Base-by-base conservation (phyloP, 2,888 invertebrate species). In the Alloscopus bannaensis region DNA sequence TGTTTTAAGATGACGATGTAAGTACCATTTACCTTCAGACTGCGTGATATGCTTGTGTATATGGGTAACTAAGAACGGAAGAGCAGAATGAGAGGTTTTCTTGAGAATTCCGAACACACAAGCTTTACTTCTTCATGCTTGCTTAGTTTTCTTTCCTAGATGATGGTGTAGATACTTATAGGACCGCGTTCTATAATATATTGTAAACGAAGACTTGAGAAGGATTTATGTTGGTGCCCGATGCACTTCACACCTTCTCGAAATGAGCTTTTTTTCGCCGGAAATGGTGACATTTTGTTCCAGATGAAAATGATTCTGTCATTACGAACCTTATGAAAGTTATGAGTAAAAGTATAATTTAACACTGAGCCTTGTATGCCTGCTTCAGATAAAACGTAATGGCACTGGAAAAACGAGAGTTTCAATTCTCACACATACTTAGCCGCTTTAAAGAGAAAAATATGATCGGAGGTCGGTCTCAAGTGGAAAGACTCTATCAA, bases 251-350 rank as follows among this genome's bases (percentile, higher is more conserved):
- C 75, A 75, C 75, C 68, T 66, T 66, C 24, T 26, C 66, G 50
- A 68, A 59, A 68, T 57, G 60, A 75, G 66, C 22, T 64, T 60
- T 75, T 75, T n/a, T 75, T 71, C 73, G 18, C 26, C 24, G 75
- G 75, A 75, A 75, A 40, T 24, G 45, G 75, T 68, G 75, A 59
- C 75, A 75, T 75, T 75, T 60, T 75, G 66, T 60, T 59, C 36
- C 65, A 16, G 59, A 31, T 36, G 60, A 73, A 65, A 73, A 65
- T 73, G 73, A 76, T 76, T 76, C 66, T 75, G 60, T 68, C 75
- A 68, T 76, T 76, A 76, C 57, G 55, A 71, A 42, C 62, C 62
- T 62, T 42, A 40, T 55, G 36, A 26, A 55, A 55, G 55, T 13
- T 57, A 57, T 2, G 57, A 28, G 52, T 24, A n/a, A 20, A 4